Evolutionary conservation across 1,140 invertebrate genomes (phyloP).

Genomic region (Drosophila bipectinata): DNA sequence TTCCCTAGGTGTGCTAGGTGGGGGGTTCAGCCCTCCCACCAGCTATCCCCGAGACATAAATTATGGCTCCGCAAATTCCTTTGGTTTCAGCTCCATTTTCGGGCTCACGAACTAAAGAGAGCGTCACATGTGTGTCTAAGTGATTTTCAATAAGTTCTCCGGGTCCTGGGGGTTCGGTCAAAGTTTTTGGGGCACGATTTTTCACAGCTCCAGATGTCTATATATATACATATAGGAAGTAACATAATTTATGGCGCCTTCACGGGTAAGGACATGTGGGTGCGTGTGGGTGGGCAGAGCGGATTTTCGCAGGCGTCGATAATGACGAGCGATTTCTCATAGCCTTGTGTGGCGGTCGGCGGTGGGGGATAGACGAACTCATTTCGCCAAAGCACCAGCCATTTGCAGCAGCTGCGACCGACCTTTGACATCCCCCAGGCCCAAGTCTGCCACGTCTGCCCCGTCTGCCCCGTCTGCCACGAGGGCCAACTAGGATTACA

Average conservation of each 20-base stretch:
- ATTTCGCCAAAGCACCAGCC: slow-evolving; percentile 78
- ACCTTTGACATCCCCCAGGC: slow-evolving; percentile 76
- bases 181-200: slow-evolving; percentile 80
- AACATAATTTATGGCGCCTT: slow-evolving; percentile 74
- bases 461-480: background rate
- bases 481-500: slow-evolving; percentile 35
- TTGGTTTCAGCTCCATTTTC: slow-evolving; percentile 33
- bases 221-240: slow-evolving; percentile 54
- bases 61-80: slow-evolving; percentile 35
- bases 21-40: background rate
- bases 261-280: slow-evolving; percentile 27
- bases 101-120: slow-evolving; percentile 56
- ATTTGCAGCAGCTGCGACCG: slow-evolving; percentile 80
- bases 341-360: slow-evolving; percentile 25
- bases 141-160: slow-evolving; percentile 79
- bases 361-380: slow-evolving; percentile 25
- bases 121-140: slow-evolving; percentile 81
- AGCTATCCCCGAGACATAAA: slow-evolving; percentile 21
- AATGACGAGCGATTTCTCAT: slow-evolving; percentile 81
- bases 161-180: slow-evolving; percentile 54
- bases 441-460: slow-evolving; percentile 44
- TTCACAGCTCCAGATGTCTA: slow-evolving; percentile 79
- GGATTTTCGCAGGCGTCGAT: slow-evolving; percentile 78
- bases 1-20: slow-evolving; percentile 1
- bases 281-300: slow-evolving; percentile 29